Evolutionary conservation across 2,797 vertebrate genomes (phyloP).

Genomic region (Xyrichtys novacula): DNA sequence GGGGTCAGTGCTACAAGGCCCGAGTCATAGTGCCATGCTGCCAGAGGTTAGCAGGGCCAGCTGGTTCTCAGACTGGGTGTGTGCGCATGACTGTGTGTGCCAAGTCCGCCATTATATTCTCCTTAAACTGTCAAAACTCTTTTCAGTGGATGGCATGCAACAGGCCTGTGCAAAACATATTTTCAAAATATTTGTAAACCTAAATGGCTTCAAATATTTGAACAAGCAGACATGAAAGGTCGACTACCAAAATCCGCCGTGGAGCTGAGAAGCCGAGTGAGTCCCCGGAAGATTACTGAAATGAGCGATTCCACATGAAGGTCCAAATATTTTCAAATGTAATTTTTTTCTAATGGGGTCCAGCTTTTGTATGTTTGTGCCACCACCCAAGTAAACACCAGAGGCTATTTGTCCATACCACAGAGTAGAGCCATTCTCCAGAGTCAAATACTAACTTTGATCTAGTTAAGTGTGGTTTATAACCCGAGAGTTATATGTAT

Average conservation of each 20-base stretch:
- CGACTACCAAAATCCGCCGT: constrained; percentile 28
- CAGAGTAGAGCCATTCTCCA: constrained; percentile 50
- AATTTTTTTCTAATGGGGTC: constrained; percentile 40
- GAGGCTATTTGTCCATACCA: constrained; percentile 49
- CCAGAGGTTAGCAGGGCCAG: constrained; percentile 84
- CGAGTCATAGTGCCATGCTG: constrained; percentile 73
- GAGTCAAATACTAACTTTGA: constrained; percentile 58
- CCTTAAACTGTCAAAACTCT: constrained; percentile 22
- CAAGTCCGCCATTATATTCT: constrained; percentile 50
- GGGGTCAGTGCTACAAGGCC: constrained; percentile 78
- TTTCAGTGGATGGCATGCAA: constrained; percentile 45
- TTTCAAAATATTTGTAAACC: constrained; percentile 64
- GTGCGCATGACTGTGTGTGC: constrained; percentile 27
- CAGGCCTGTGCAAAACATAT: constrained; percentile 22
- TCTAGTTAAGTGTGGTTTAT: constrained; percentile 44
- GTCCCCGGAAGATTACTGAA: constrained; percentile 26
- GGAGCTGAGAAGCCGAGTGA: constrained; percentile 15
- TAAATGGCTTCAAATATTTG: constrained; percentile 56
- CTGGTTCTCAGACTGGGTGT: constrained; percentile 78
- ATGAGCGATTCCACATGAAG: constrained; percentile 42
- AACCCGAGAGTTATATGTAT: constrained; percentile 51
- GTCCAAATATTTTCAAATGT: constrained; percentile 42
- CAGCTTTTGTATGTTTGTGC: constrained; percentile 55
- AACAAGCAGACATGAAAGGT: constrained; percentile 54
- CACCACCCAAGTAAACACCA: constrained; percentile 59